These are phyloP conservation scores for Gobio occitaniae DNA, from an alignment of 2,797 vertebrate species.

Conservation along the genomic window DNA sequence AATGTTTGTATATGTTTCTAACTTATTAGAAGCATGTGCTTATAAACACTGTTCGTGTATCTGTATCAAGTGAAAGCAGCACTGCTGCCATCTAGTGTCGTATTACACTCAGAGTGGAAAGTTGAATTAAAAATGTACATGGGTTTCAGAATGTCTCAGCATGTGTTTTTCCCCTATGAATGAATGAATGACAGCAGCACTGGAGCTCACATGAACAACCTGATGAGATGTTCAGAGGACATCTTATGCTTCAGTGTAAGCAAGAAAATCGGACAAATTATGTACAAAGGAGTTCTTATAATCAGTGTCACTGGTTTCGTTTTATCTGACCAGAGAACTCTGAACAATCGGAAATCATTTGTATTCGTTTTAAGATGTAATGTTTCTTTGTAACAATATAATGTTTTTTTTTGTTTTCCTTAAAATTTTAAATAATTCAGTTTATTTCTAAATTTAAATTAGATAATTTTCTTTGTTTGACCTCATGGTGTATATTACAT, in stretches of 20 bases:
- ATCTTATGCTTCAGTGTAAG: neutral
- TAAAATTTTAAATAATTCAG: neutral
- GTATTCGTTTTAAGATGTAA: neutral
- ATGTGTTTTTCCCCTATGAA: neutral
- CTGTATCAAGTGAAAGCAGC: neutral
- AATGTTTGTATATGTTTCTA: neutral
- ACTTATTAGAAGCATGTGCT: neutral
- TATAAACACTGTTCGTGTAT: neutral
- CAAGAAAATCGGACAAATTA: neutral
- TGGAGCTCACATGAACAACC: neutral
- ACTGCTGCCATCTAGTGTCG: slow-evolving; percentile 4
- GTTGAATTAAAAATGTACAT: neutral
- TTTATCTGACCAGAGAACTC: neutral
- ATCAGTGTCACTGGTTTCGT: neutral
- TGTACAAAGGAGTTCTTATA: neutral
- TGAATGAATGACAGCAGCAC: neutral
- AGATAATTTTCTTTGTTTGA: neutral
- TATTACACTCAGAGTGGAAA: neutral
- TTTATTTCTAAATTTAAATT: neutral
- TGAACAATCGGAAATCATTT: neutral
- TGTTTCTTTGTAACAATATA: neutral
- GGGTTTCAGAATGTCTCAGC: neutral
- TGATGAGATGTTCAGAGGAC: neutral
- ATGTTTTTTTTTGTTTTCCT: too few relatives aligned
- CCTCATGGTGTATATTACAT: neutral